phyloP scores from a whole-genome alignment of 1,140 invertebrate species.

The Drosophila micromelanica region DNA sequence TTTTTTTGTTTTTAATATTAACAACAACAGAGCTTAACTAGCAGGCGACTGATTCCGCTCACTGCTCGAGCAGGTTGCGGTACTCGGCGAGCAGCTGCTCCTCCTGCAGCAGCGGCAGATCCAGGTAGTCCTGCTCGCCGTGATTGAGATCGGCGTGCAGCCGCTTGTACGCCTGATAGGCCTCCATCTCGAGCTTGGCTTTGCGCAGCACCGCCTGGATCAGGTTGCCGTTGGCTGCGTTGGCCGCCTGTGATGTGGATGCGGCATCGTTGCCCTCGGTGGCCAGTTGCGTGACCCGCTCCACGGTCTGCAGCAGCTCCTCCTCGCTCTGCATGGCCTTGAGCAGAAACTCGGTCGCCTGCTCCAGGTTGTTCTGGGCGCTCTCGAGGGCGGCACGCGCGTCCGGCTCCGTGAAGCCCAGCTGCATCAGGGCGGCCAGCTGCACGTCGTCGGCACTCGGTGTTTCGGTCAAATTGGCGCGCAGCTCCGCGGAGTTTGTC shows the following conservation, averaged over 20 bases:
- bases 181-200: slow-evolving; percentile 58
- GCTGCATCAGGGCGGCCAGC: slow-evolving; percentile 85
- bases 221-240: slow-evolving; percentile 17
- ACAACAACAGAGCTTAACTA: slow-evolving; percentile 1
- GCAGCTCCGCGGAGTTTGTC: slow-evolving; percentile 33
- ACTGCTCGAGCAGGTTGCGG: slow-evolving; percentile 85
- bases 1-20: not conserved
- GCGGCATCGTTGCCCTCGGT: slow-evolving; percentile 20
- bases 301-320: slow-evolving; percentile 53
- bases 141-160: slow-evolving; percentile 86
- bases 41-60: not conserved
- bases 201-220: slow-evolving; percentile 49
- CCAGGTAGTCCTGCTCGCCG: slow-evolving; percentile 88
- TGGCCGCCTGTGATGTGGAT: slow-evolving; percentile 57
- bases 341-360: slow-evolving; percentile 86
- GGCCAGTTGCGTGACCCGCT: slow-evolving; percentile 34
- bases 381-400: slow-evolving; percentile 86
- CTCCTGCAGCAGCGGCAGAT: slow-evolving; percentile 86
- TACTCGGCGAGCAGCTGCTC: slow-evolving; percentile 87
- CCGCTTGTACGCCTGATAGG: slow-evolving; percentile 85
- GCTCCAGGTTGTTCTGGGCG: slow-evolving; percentile 85
- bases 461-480: slow-evolving; percentile 17
- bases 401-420: slow-evolving; percentile 87
- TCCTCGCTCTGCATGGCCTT: slow-evolving; percentile 60
- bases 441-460: slow-evolving; percentile 33